A percentile compares a stretch with the other conserved stretches of the same genome.
These are phyloP conservation scores for Caenorhabditis remanei DNA, from an alignment of 1,140 invertebrate genomes.

Conservation along the genomic window DNA sequence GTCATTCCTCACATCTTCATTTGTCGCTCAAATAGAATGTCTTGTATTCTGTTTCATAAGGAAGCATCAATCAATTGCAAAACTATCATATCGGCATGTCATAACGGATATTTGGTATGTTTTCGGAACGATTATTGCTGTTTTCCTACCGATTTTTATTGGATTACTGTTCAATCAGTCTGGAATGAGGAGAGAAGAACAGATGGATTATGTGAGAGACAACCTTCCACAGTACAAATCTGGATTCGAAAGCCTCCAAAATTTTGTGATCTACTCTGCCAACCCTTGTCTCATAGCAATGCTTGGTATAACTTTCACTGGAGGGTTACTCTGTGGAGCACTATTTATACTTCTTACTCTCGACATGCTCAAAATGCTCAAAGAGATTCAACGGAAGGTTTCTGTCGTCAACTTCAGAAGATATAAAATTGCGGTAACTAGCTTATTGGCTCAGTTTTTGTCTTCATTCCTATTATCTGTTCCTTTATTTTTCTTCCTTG, in stretches of 20 bases:
- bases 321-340: background rate
- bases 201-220: constrained; percentile 14
- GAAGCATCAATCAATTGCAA: constrained; percentile 4
- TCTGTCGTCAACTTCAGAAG: background rate
- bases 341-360: background rate
- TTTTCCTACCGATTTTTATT: background rate
- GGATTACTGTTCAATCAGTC: background rate
- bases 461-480: background rate
- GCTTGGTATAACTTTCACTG: background rate
- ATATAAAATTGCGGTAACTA: background rate
- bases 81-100: background rate
- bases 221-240: background rate
- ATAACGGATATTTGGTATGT: background rate
- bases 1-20: background rate
- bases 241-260: background rate
- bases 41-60: background rate
- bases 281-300: background rate
- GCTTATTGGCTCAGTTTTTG: background rate
- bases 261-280: background rate
- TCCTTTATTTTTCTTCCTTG: background rate
- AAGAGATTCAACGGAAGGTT: background rate
- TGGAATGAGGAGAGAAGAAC: constrained; percentile 9
- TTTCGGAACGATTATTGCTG: background rate
- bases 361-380: background rate
- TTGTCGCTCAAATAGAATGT: background rate